Evolutionary conservation across 2,888 invertebrate species (phyloP).

Genomic region (Branchellion lobata): DNA sequence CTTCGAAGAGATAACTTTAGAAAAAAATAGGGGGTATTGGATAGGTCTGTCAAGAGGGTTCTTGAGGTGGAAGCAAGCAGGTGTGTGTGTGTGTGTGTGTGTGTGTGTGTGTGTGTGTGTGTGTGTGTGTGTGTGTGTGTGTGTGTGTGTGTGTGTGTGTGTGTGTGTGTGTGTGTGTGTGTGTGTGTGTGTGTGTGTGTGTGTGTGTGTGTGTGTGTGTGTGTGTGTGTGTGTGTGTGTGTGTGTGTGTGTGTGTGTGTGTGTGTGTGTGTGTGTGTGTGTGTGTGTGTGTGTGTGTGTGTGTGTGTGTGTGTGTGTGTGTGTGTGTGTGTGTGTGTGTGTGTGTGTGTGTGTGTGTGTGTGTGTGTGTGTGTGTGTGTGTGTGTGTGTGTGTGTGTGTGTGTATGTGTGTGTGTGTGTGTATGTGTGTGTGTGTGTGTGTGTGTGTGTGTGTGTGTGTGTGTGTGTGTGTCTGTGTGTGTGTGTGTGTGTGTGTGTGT

Average conservation of each 20-base stretch:
- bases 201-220: slow-evolving; percentile 21
- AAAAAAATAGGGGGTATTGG: too few relatives aligned
- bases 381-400: neutral
- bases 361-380: neutral
- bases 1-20: too few relatives aligned
- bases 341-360: neutral
- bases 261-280: slow-evolving; percentile 29
- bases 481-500: slow-evolving; percentile 46
- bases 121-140: slow-evolving; percentile 21
- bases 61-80: too few relatives aligned
- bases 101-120: slow-evolving; percentile 29
- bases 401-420: slow-evolving; percentile 52
- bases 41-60: too few relatives aligned
- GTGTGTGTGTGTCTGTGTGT: slow-evolving; percentile 49
- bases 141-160: slow-evolving; percentile 8
- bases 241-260: slow-evolving; percentile 27
- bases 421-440: slow-evolving; percentile 49
- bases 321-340: neutral
- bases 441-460: slow-evolving; percentile 48
- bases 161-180: slow-evolving; percentile 14
- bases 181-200: slow-evolving; percentile 1
- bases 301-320: slow-evolving; percentile 26
- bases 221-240: neutral
- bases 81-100: slow-evolving; percentile 21
- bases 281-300: slow-evolving; percentile 29